Percentiles rank a stretch among this genome's conserved stretches.
These are phyloP conservation scores for Pammene fasciana DNA, from an alignment of 2,888 invertebrate species.

Conservation along the genomic window DNA sequence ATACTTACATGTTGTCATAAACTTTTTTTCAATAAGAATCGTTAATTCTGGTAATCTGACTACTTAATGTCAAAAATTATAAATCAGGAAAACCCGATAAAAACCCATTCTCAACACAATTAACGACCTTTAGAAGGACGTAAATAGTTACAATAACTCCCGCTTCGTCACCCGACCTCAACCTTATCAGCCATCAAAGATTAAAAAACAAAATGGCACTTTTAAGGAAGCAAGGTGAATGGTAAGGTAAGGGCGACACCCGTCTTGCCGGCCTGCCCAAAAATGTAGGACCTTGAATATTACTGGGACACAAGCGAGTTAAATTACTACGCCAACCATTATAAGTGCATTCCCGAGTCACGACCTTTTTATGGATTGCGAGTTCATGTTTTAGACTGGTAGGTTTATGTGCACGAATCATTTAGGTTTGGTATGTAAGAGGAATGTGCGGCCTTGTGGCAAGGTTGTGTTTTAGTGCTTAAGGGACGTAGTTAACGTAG, in stretches of 20 bases:
- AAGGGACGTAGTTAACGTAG: conserved; percentile 14
- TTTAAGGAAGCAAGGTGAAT: conserved; percentile 39
- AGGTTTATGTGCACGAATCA: background rate
- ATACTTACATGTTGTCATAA: too few relatives aligned
- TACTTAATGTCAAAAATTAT: too few relatives aligned
- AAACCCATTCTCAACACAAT: too few relatives aligned
- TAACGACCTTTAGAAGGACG: conserved; percentile 22
- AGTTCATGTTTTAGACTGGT: background rate
- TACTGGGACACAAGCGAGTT: background rate
- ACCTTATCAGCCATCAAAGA: conserved; percentile 18
- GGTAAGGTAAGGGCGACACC: conserved; percentile 40
- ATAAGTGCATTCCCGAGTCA: background rate
- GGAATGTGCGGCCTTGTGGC: conserved; percentile 51
- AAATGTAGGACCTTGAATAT: background rate
- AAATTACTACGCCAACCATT: background rate
- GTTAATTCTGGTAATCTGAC: too few relatives aligned
- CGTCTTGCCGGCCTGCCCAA: conserved; percentile 16
- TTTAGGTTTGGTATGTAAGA: background rate
- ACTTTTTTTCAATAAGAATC: too few relatives aligned
- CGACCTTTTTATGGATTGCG: background rate
- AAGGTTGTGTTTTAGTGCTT: conserved; percentile 49
- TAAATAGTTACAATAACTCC: background rate
- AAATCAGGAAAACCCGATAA: too few relatives aligned
- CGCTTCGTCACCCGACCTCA: conserved; percentile 17
- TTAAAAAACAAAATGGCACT: conserved; percentile 30